A percentile compares a stretch with the other conserved stretches of the same genome.
These are phyloP conservation scores for Ischnus inquisitorius DNA, from an alignment of 2,888 invertebrate species.

Conservation along the genomic window DNA sequence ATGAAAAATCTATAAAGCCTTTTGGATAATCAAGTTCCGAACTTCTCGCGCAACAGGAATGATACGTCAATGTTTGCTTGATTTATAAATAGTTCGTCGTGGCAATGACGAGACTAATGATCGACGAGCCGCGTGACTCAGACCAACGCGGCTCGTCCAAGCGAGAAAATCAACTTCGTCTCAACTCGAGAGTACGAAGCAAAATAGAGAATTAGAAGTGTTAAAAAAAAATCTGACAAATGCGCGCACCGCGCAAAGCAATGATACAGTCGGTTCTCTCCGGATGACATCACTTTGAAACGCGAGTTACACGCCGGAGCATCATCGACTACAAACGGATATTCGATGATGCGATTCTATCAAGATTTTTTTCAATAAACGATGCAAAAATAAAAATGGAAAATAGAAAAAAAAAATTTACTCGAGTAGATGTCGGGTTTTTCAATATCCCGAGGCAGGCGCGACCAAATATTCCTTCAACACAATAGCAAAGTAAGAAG, in stretches of 20 bases:
- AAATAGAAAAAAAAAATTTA: no score
- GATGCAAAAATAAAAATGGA: no score
- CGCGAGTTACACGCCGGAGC: slow-evolving; percentile 5
- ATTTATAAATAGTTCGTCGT: slow-evolving; percentile 18
- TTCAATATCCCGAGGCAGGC: no score
- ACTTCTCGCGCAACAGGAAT: neutral
- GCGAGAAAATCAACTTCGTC: slow-evolving; percentile 46
- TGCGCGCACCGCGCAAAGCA: slow-evolving; percentile 46
- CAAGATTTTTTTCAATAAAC: neutral
- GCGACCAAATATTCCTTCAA: no score
- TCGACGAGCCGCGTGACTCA: slow-evolving; percentile 58
- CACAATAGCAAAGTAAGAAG: no score
- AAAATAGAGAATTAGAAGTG: slow-evolving; percentile 23
- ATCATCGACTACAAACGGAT: slow-evolving; percentile 36
- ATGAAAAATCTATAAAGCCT: slow-evolving; percentile 41
- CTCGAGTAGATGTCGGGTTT: no score
- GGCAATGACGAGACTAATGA: slow-evolving; percentile 49
- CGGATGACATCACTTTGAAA: slow-evolving; percentile 51
- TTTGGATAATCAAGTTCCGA: slow-evolving; percentile 25
- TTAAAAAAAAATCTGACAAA: slow-evolving; percentile 22
- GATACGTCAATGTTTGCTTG: slow-evolving; percentile 10
- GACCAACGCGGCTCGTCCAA: slow-evolving; percentile 1
- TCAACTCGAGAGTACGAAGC: slow-evolving; percentile 25
- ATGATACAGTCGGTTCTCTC: slow-evolving; percentile 48
- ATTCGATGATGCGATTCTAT: neutral